Percentiles rank a stretch among this genome's conserved stretches.
Evolutionary conservation across 2,888 invertebrate genomes (phyloP).

Genomic region (Diaprepes abbreviatus): DNA sequence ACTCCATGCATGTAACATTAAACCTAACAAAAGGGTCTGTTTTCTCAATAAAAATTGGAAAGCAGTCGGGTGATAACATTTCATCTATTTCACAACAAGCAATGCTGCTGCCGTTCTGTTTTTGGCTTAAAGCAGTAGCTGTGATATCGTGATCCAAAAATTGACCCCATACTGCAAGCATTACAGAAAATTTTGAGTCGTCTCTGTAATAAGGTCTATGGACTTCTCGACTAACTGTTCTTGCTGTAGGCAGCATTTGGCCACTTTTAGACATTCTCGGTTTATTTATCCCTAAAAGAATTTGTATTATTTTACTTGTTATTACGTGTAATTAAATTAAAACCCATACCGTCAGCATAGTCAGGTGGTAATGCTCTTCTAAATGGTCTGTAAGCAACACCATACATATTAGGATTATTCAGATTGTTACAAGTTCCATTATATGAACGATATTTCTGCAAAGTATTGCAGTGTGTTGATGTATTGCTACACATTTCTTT

Average conservation of each 20-base stretch:
- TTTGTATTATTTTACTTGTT: background rate
- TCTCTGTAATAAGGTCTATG: slow-evolving; percentile 81
- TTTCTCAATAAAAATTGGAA: slow-evolving; percentile 78
- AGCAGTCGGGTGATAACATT: slow-evolving; percentile 81
- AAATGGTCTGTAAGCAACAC: slow-evolving; percentile 82
- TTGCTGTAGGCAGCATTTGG: slow-evolving; percentile 77
- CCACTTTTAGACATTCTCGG: slow-evolving; percentile 71
- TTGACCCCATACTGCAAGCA: slow-evolving; percentile 91
- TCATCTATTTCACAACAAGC: slow-evolving; percentile 74
- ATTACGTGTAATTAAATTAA: background rate
- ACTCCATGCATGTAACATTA: slow-evolving; percentile 86
- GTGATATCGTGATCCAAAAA: slow-evolving; percentile 91
- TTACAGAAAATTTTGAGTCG: slow-evolving; percentile 83
- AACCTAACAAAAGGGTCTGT: slow-evolving; percentile 77
- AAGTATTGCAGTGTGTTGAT: slow-evolving; percentile 52
- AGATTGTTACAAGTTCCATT: slow-evolving; percentile 87
- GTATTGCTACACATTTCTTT: slow-evolving; percentile 54
- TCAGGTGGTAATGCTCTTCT: slow-evolving; percentile 80
- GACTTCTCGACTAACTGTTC: slow-evolving; percentile 80
- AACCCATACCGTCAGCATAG: slow-evolving; percentile 80
- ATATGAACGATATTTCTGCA: slow-evolving; percentile 73
- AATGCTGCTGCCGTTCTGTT: slow-evolving; percentile 78
- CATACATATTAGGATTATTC: slow-evolving; percentile 75
- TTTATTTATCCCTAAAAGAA: slow-evolving; percentile 71
- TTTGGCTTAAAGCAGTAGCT: slow-evolving; percentile 83